Evolutionary conservation across 2,113 vertebrate species (phyloP).

Genomic region (Neodon shergylaensis): DNA sequence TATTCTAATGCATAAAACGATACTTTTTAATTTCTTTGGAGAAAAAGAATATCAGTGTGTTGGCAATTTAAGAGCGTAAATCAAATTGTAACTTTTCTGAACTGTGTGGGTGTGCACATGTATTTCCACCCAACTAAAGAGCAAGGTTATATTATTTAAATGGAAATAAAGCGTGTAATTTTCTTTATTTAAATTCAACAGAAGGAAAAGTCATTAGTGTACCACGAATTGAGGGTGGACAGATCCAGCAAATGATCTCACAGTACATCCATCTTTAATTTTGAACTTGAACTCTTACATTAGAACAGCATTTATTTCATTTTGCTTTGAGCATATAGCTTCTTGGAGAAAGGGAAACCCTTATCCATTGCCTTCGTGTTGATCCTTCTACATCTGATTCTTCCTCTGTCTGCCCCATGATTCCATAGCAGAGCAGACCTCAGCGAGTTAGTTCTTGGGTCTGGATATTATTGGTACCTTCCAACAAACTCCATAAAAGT

Average conservation of each 20-base stretch:
- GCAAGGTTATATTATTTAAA: neutral
- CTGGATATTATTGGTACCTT: too few species aligned
- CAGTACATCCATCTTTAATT: neutral
- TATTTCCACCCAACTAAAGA: neutral
- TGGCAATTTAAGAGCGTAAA: neutral
- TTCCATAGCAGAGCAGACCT: neutral
- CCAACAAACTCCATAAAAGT: neutral
- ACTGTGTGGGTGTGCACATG: neutral
- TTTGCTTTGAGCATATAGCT: too few species aligned
- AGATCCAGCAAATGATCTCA: neutral
- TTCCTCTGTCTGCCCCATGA: neutral
- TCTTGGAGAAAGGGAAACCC: neutral
- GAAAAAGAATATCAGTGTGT: neutral
- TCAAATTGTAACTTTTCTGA: neutral
- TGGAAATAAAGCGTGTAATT: neutral
- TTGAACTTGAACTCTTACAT: neutral
- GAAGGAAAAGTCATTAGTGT: neutral
- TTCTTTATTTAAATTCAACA: neutral
- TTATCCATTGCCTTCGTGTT: neutral
- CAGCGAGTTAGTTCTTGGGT: neutral
- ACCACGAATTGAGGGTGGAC: neutral
- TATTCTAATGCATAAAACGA: neutral
- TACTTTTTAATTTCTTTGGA: neutral
- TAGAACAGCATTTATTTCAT: too few species aligned
- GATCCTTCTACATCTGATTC: neutral